A percentile compares a stretch with the other conserved stretches of the same genome.
These are phyloP conservation scores for Hypothenemus hampei DNA, from an alignment of 1,140 invertebrate species.

Conservation along the genomic window DNA sequence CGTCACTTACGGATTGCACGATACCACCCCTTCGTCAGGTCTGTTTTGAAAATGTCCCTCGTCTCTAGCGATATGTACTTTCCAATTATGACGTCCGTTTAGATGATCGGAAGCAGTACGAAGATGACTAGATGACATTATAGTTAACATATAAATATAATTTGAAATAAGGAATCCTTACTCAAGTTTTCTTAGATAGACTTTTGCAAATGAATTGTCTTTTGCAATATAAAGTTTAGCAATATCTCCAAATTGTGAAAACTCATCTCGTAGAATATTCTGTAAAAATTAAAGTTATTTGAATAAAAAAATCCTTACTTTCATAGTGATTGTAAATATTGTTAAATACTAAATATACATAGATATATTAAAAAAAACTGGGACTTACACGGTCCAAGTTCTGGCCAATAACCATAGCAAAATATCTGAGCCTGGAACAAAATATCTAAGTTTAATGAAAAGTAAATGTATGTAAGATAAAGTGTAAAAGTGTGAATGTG, in stretches of 20 bases:
- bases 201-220: slow-evolving; percentile 14
- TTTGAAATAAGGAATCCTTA: slow-evolving; percentile 13
- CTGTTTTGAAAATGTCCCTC: background rate
- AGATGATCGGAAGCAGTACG: background rate
- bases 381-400: too few relatives aligned
- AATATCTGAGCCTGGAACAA: background rate
- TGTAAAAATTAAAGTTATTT: slow-evolving; percentile 15
- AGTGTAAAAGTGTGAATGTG: too few relatives aligned
- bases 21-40: background rate
- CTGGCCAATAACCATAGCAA: background rate
- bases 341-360: slow-evolving; percentile 3
- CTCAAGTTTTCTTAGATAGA: slow-evolving; percentile 16
- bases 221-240: slow-evolving; percentile 15
- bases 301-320: background rate
- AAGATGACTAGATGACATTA: background rate
- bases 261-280: slow-evolving; percentile 7
- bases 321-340: background rate
- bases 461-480: too few relatives aligned
- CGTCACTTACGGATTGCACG: background rate
- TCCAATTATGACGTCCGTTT: background rate
- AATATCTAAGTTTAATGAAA: background rate
- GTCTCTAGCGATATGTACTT: background rate
- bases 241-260: slow-evolving; percentile 23
- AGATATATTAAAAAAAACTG: background rate
- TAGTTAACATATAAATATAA: background rate